phyloP scores from a whole-genome alignment of 2,113 vertebrate species.

The Mus spicilegus region DNA sequence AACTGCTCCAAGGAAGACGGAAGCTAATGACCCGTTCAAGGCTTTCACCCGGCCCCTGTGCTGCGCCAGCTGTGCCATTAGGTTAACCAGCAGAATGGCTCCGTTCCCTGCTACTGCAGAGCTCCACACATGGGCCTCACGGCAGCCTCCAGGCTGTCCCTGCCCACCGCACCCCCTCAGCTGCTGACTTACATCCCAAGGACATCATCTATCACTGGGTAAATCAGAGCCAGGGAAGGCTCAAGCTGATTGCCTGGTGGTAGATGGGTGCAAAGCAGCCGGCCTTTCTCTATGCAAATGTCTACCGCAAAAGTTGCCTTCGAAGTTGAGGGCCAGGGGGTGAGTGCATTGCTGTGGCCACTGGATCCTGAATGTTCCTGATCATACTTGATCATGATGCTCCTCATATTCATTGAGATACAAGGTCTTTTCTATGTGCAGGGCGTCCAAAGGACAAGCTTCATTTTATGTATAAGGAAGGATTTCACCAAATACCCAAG shows the following conservation, averaged over 20 bases:
- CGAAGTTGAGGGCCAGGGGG: slow-evolving; percentile 45
- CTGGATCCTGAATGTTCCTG: not conserved
- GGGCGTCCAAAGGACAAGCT: no score
- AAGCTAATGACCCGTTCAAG: slow-evolving; percentile 84
- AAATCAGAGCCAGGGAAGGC: slow-evolving; percentile 82
- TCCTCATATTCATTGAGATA: not conserved
- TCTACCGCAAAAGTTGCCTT: slow-evolving; percentile 69
- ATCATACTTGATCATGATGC: no score
- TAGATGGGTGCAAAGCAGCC: slow-evolving; percentile 64
- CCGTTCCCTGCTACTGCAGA: slow-evolving; percentile 67
- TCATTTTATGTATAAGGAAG: not conserved
- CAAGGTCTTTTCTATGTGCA: not conserved
- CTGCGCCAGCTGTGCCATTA: slow-evolving; percentile 86
- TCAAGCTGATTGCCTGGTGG: slow-evolving; percentile 81
- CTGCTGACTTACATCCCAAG: slow-evolving; percentile 78
- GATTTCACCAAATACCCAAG: not conserved
- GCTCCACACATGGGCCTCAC: slow-evolving; percentile 12
- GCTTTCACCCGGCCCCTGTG: slow-evolving; percentile 81
- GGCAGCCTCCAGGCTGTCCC: slow-evolving; percentile 74
- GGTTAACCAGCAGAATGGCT: slow-evolving; percentile 81
- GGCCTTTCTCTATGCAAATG: slow-evolving; percentile 71
- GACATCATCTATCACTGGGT: slow-evolving; percentile 80
- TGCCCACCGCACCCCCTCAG: slow-evolving; percentile 58
- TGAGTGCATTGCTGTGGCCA: not conserved
- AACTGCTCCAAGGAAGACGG: slow-evolving; percentile 85